phyloP scores from a whole-genome alignment of 1,140 invertebrate species.

The Drosophila burlai region DNA sequence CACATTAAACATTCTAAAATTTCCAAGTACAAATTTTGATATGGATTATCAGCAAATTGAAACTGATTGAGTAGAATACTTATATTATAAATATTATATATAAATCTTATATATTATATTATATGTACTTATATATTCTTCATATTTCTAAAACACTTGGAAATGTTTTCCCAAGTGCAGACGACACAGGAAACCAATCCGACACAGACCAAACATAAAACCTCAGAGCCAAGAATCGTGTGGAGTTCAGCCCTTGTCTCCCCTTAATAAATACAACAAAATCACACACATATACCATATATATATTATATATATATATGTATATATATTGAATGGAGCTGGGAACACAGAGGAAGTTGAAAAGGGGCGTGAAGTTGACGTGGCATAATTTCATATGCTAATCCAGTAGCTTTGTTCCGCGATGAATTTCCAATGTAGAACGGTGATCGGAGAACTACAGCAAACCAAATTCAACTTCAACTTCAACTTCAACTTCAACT shows the following conservation, averaged over 20 bases:
- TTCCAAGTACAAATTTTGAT: background rate
- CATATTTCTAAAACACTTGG: background rate
- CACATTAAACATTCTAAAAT: background rate
- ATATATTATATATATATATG: background rate
- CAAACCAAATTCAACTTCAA: background rate
- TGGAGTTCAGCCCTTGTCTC: constrained; percentile 13
- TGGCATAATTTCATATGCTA: constrained; percentile 72
- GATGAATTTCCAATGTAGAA: constrained; percentile 30
- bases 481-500: background rate
- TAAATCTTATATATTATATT: background rate
- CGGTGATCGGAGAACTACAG: background rate
- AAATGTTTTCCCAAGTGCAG: constrained; percentile 2
- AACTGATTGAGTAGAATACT: too few relatives aligned
- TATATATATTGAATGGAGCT: background rate
- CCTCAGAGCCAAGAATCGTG: constrained; percentile 3
- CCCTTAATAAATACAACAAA: constrained; percentile 13
- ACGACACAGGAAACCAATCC: constrained; percentile 42
- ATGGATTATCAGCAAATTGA: background rate
- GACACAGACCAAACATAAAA: constrained; percentile 54
- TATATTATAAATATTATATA: background rate
- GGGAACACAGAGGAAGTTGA: background rate
- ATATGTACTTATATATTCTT: background rate
- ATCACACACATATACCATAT: background rate
- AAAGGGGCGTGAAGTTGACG: constrained; percentile 34
- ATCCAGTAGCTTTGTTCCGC: constrained; percentile 40